Evolutionary conservation across 2,113 vertebrate genomes (phyloP).

Genomic region (Pycnonotus jocosus): DNA sequence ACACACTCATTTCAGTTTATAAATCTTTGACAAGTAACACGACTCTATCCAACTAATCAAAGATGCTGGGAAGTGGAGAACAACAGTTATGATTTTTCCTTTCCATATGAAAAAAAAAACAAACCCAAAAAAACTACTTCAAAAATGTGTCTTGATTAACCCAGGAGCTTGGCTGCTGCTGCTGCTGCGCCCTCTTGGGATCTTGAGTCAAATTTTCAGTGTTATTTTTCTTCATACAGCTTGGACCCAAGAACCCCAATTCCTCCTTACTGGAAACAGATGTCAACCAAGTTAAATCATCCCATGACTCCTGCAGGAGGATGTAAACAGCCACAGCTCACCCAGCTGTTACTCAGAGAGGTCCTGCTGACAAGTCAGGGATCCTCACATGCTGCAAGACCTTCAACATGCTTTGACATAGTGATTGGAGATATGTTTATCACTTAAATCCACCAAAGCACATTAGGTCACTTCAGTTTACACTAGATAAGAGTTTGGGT

Average conservation of each 20-base stretch:
- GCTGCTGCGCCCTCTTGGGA: neutral
- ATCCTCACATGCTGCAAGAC: neutral
- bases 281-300: neutral
- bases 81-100: neutral
- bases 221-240: neutral
- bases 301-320: neutral
- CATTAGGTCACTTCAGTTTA: neutral
- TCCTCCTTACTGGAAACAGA: constrained; percentile 23
- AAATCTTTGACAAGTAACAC: neutral
- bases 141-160: neutral
- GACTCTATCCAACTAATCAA: neutral
- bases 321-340: constrained; percentile 25
- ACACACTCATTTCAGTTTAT: neutral
- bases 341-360: neutral
- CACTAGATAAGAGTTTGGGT: neutral
- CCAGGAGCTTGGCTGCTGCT: neutral
- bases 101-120: neutral
- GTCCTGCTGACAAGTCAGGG: neutral
- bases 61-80: neutral
- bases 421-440: neutral
- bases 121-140: neutral
- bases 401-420: neutral
- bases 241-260: neutral
- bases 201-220: neutral
- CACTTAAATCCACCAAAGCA: neutral